These are phyloP conservation scores for Ligdia adustata DNA, from an alignment of 2,888 invertebrate species.

Conservation along the genomic window DNA sequence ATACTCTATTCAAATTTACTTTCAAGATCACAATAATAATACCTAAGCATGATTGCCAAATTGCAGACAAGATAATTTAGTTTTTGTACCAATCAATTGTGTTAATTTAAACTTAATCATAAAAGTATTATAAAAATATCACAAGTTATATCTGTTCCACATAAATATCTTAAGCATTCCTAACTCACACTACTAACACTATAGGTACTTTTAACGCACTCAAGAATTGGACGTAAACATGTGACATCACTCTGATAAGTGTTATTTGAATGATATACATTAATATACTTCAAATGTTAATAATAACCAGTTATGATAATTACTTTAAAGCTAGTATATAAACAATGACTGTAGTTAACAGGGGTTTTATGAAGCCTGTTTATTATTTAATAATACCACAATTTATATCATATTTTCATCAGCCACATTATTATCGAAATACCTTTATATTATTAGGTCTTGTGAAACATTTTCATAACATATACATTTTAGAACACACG, in stretches of 20 bases:
- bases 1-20: slow-evolving; percentile 13
- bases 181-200: slow-evolving; percentile 20
- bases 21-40: background rate
- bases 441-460: too few relatives aligned
- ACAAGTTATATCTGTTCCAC: slow-evolving; percentile 29
- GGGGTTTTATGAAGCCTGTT: slow-evolving; percentile 6
- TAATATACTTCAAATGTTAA: too few relatives aligned
- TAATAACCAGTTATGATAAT: too few relatives aligned
- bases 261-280: too few relatives aligned
- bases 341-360: background rate
- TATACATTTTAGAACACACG: background rate
- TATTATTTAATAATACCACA: too few relatives aligned
- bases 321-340: too few relatives aligned
- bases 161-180: slow-evolving; percentile 22
- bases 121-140: slow-evolving; percentile 35
- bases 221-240: slow-evolving; percentile 35
- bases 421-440: too few relatives aligned
- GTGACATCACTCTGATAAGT: slow-evolving; percentile 14
- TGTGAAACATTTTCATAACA: background rate
- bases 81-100: slow-evolving; percentile 31
- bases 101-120: slow-evolving; percentile 27
- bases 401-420: too few relatives aligned
- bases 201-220: slow-evolving; percentile 24
- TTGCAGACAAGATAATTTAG: slow-evolving; percentile 19
- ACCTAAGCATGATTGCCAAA: slow-evolving; percentile 24